Base-by-base conservation (phyloP, 2,113 vertebrate species). In the Stegastes partitus region DNA sequence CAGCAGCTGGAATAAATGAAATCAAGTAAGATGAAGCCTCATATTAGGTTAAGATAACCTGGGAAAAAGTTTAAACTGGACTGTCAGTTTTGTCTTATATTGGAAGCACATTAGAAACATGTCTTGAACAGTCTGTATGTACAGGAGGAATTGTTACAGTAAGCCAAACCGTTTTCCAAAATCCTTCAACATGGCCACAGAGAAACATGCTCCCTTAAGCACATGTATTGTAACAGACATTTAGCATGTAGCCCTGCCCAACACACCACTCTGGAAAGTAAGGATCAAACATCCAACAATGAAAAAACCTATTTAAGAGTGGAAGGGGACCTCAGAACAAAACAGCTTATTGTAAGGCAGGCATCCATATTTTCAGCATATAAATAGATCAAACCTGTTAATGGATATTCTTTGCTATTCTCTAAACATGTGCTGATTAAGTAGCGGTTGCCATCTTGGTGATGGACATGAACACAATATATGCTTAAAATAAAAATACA, bases 101-200 rank as follows among this genome's bases (percentile, higher is more conserved):
- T 61, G 51, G 50, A 71, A 37, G 26, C 55, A 49, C 31, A 49
- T 70, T 50, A 59, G n/a, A 57, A 11, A 53, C 21, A 1, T 11
- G 47, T 45, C 51, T 68, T 69, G 21, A 67, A 67, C 21, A 22
- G 53, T 47, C 39, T 28, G 51, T 21, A 42, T 2, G 0, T 44
- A 56, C 51, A 19, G 47, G 7, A 23, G 50, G 3, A 23, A 23
- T 53, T 8, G 23, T 23, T 53, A 53, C 21, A 45, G 53, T 25
- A 47, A 45, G 67, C 19, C 25, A 69, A 57, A 55, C 31, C 8
- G 10, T 34, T 34, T 34, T 34, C 7, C 2, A 26, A 8, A 55
- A 28, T 50, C n/a, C n/a, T n/a, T 21, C 19, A 50, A n/a, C 7
- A 8, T n/a, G 22, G 26, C 8, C 21, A 23, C 44, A 49, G 18